Percentiles rank a stretch among this genome's conserved stretches.
phyloP scores from a whole-genome alignment of 1,140 invertebrate species.

The Hydropsyche tenuis region DNA sequence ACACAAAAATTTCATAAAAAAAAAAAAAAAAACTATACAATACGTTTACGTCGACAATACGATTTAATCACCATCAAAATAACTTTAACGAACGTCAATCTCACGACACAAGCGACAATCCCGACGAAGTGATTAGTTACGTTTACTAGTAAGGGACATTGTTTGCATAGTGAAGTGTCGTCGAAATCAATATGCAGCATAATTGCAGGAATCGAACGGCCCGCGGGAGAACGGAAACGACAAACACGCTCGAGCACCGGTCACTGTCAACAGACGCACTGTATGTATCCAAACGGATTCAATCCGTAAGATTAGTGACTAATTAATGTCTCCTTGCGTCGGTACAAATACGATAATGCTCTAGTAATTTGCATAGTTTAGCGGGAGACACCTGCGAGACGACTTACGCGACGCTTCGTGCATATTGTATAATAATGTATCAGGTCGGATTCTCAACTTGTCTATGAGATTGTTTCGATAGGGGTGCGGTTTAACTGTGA shows the following conservation, averaged over 20 bases:
- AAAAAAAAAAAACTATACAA: too few relatives aligned
- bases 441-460: background rate
- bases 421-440: too few relatives aligned
- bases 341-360: slow-evolving; percentile 36
- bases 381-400: background rate
- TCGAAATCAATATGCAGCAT: slow-evolving; percentile 15
- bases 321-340: slow-evolving; percentile 41
- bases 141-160: background rate
- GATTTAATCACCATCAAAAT: too few relatives aligned
- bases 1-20: too few relatives aligned
- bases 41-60: too few relatives aligned
- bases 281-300: slow-evolving; percentile 29
- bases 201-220: too few relatives aligned
- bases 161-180: background rate
- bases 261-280: background rate
- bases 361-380: slow-evolving; percentile 44
- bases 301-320: slow-evolving; percentile 39
- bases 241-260: background rate
- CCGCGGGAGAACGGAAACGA: too few relatives aligned
- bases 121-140: background rate
- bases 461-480: background rate
- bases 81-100: too few relatives aligned
- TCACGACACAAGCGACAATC: too few relatives aligned
- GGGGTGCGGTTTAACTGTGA: too few relatives aligned
- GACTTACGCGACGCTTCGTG: too few relatives aligned